phyloP scores from a whole-genome alignment of 2,113 vertebrate genomes.

The Phylloscopus trochiloides region DNA sequence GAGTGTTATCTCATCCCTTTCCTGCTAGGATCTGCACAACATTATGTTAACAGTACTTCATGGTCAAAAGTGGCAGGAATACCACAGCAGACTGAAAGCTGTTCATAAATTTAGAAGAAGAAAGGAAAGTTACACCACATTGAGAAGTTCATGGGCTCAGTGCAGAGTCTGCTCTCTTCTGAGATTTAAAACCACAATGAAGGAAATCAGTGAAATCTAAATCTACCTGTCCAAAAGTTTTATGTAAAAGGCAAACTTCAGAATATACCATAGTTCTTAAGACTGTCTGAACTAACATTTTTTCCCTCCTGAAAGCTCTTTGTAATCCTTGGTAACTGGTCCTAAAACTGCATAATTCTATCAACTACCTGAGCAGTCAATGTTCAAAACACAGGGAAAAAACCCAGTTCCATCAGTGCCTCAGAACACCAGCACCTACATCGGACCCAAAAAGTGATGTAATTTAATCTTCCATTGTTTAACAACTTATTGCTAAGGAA shows the following conservation, averaged over 20 bases:
- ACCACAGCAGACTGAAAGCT: not conserved
- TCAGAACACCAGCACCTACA: not conserved
- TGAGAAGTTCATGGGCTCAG: not conserved
- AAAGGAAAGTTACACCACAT: not conserved
- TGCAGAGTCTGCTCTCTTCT: not conserved
- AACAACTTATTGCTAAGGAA: not conserved
- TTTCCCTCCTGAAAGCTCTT: not conserved
- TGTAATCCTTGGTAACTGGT: not conserved
- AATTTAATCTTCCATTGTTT: not conserved
- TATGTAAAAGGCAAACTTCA: not conserved
- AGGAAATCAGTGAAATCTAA: not conserved
- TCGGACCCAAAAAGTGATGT: not conserved
- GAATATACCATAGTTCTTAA: not conserved
- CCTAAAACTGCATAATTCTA: not conserved
- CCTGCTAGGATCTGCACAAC: not conserved
- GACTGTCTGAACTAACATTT: not conserved
- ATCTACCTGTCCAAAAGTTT: not conserved
- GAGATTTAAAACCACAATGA: not conserved
- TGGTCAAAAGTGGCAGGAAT: not conserved
- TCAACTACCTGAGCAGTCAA: not conserved
- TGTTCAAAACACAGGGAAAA: not conserved
- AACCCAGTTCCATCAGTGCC: not conserved
- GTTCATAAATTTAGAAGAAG: not conserved
- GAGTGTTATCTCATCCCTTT: not conserved
- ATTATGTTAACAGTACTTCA: not conserved